Base-by-base conservation (phyloP, 2,888 invertebrate species). In the Apamea crenata region DNA sequence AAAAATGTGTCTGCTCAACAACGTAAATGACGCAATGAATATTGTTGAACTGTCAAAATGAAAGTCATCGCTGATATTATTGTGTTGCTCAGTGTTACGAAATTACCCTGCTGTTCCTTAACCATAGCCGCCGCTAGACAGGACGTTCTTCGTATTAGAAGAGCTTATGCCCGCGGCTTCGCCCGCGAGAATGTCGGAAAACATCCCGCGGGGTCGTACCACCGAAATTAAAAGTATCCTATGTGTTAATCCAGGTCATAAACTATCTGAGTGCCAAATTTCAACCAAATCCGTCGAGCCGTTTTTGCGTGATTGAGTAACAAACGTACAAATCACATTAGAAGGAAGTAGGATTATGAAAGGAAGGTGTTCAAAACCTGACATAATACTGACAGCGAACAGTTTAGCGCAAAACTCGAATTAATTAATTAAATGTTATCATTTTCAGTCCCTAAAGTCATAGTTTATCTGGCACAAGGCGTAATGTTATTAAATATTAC, bases 391-490 rank as follows among this genome's bases (percentile, higher is more conserved):
- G 1, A 56, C 5, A 36, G 6, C 74, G 25, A 29, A 75, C 0
- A 53, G 18, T 75, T 63, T 7, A 44, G 2, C 7, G 4, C 32
- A 21, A 44, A 44, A 10, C 65, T 2, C 8, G 1, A n/a, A 66
- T 18, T 12, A 1, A 73, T 80, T 50, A 73, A 56, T 66, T 40
- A 16, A 32, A 44, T 36, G 36, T 74, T 68, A 44, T 29, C 36
- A 8, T 44, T 61, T 25, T 18, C 12, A 63, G 14, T 12, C 6
- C 7, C 8, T 12, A 40, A 73, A 53, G 74, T 86, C 83, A 83
- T 21, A 77, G 74, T 77, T 83, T 86, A 85, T 83, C 86, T 72
- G 32, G 2, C 2, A 18, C 12, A 63, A 63, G 21, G 53, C 10
- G 53, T 69, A 29, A 71, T 79, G 29, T 78, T 36, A 65, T 78